Evolutionary conservation across 2,888 invertebrate species (phyloP).

Genomic region (Kryphioiulus occultus): DNA sequence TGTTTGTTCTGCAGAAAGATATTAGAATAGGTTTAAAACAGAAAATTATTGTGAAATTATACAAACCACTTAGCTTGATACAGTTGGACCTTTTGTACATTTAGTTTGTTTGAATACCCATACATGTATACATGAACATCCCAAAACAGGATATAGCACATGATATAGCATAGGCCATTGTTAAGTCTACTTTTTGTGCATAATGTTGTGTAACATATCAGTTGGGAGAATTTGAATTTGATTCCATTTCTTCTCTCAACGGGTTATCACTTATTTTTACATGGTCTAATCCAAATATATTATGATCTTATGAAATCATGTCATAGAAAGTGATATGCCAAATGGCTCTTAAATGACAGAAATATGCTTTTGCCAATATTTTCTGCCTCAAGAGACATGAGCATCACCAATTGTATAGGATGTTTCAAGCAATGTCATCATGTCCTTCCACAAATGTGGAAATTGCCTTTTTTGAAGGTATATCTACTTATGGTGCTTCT

Average conservation of each 20-base stretch:
- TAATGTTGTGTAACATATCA: constrained; percentile 18
- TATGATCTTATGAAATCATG: not conserved
- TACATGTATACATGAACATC: not conserved
- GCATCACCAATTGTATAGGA: not conserved
- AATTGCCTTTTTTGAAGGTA: not conserved
- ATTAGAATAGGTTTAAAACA: not conserved
- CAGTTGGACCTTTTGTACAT: not conserved
- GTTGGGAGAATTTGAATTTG: not conserved
- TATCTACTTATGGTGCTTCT: constrained; percentile 3
- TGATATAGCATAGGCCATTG: not conserved
- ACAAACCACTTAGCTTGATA: not conserved
- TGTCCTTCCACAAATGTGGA: not conserved
- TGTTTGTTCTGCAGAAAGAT: not conserved
- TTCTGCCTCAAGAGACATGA: not conserved
- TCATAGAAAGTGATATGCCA: not conserved
- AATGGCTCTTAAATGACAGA: not conserved
- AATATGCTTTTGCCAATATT: not conserved
- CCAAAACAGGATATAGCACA: no score
- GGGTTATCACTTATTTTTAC: not conserved
- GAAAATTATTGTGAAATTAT: not conserved
- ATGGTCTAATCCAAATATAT: not conserved
- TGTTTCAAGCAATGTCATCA: not conserved
- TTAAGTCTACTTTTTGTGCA: not conserved
- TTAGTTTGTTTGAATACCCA: not conserved
- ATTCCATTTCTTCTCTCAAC: not conserved